phyloP scores from a whole-genome alignment of 2,113 vertebrate genomes.

The Gopherus flavomarginatus region DNA sequence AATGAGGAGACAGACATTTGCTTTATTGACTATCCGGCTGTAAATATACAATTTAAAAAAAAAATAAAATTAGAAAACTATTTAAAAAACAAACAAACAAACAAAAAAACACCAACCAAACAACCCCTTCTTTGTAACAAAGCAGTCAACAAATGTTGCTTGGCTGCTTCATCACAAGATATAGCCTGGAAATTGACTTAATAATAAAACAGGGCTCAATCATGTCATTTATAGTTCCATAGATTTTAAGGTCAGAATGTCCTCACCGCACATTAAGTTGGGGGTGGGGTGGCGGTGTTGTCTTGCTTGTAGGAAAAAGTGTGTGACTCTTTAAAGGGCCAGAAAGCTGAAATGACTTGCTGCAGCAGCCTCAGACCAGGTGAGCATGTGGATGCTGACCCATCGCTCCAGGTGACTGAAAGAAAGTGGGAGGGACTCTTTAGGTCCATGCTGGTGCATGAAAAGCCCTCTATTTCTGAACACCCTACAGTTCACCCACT shows the following conservation, averaged over 20 bases:
- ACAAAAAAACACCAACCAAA: not conserved
- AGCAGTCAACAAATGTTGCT: not conserved
- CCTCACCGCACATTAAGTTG: too few species aligned
- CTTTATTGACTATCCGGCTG: not conserved
- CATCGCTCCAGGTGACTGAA: too few species aligned
- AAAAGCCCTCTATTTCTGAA: too few species aligned
- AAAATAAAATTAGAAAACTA: not conserved
- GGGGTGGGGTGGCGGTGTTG: too few species aligned
- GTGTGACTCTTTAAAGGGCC: too few species aligned
- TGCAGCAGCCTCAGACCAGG: too few species aligned
- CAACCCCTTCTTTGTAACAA: not conserved
- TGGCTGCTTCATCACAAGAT: not conserved
- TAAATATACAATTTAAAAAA: not conserved
- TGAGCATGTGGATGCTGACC: too few species aligned
- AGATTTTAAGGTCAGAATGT: not conserved
- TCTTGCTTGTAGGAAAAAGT: too few species aligned
- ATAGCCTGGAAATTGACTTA: not conserved
- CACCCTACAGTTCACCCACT: too few species aligned
- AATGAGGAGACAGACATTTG: slow-evolving; percentile 1
- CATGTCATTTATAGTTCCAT: not conserved
- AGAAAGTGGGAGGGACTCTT: too few species aligned
- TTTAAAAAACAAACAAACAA: not conserved
- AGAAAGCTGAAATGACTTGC: too few species aligned
- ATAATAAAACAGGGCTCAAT: not conserved
- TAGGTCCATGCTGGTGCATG: too few species aligned